Evolutionary conservation across 1,140 invertebrate species (phyloP).

Genomic region (Cherax quadricarinatus): DNA sequence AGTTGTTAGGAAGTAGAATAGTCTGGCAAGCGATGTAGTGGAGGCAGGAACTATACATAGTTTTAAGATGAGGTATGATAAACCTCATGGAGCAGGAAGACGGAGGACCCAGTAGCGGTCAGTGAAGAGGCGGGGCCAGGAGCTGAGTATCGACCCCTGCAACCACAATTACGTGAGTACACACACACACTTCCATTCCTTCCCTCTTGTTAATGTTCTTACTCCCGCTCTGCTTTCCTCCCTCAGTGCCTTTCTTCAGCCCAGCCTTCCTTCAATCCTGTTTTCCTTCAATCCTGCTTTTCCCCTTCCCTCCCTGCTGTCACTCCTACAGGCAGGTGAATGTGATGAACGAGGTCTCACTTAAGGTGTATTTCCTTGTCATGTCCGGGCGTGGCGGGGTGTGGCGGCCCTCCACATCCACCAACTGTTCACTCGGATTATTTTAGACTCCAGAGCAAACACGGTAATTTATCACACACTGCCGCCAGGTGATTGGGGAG

Average conservation of each 20-base stretch:
- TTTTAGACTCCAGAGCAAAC: slow-evolving; percentile 20
- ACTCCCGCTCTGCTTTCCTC: background rate
- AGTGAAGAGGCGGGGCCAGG: too few relatives aligned
- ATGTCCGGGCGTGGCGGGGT: background rate
- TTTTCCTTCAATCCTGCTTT: background rate
- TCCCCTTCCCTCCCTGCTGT: background rate
- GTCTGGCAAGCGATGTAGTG: too few relatives aligned
- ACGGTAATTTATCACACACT: background rate
- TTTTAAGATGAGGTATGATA: too few relatives aligned
- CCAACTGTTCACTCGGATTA: background rate
- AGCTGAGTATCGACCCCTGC: too few relatives aligned
- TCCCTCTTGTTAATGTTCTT: background rate
- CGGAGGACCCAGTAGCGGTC: too few relatives aligned
- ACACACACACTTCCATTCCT: too few relatives aligned
- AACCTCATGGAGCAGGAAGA: too few relatives aligned
- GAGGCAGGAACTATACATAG: too few relatives aligned
- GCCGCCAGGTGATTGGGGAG: background rate
- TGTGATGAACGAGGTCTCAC: slow-evolving; percentile 12
- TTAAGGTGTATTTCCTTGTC: slow-evolving; percentile 12
- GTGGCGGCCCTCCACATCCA: background rate
- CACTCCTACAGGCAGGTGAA: background rate
- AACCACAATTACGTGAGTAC: too few relatives aligned
- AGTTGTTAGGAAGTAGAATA: too few relatives aligned
- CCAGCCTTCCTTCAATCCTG: background rate
- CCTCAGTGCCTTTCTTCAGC: background rate